These are phyloP conservation scores for Metallyticus violacea DNA, from an alignment of 2,888 invertebrate genomes.

Conservation along the genomic window DNA sequence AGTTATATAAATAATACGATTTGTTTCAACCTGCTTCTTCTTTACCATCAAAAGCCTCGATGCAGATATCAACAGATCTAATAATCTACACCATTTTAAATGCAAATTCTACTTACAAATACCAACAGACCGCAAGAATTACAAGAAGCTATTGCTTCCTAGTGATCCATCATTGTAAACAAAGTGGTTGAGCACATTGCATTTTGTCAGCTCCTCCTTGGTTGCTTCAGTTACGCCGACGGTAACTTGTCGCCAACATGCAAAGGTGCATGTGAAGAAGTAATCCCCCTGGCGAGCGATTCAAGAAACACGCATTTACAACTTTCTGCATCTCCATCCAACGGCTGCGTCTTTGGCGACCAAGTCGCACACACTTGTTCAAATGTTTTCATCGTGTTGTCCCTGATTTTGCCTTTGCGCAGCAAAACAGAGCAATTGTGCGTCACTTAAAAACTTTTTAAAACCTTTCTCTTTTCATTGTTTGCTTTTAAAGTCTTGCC, in stretches of 20 bases:
- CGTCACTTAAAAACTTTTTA: no score
- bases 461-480: no score
- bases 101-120: no score
- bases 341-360: not conserved
- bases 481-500: no score
- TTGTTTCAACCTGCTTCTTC: no score
- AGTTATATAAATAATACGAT: no score
- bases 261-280: constrained; percentile 11
- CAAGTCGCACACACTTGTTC: not conserved
- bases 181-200: not conserved
- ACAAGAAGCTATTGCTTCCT: not conserved
- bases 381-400: not conserved
- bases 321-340: not conserved
- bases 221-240: not conserved
- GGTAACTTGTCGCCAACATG: constrained; percentile 9
- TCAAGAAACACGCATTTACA: not conserved
- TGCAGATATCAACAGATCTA: no score
- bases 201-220: not conserved
- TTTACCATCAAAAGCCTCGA: no score
- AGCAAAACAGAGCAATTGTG: no score
- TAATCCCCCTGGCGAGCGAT: not conserved
- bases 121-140: not conserved
- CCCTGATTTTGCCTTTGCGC: not conserved
- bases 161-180: not conserved
- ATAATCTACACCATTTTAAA: no score